Evolutionary conservation across 2,888 invertebrate species (phyloP).

Genomic region (Drosophila stalkeri): DNA sequence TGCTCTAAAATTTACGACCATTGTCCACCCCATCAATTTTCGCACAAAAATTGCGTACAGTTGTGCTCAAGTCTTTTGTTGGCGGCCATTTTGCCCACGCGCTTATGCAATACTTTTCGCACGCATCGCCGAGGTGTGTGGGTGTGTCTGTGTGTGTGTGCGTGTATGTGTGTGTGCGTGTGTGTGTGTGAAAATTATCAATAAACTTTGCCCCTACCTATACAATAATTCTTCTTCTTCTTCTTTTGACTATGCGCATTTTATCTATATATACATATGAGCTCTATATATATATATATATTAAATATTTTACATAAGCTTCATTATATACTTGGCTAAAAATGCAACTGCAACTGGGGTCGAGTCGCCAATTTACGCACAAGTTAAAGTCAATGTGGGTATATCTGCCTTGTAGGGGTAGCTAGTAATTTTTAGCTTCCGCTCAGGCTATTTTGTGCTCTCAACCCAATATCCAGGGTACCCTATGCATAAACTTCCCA

Average conservation of each 20-base stretch:
- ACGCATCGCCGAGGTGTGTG: slow-evolving; percentile 17
- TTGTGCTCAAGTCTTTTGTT: slow-evolving; percentile 38
- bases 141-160: slow-evolving; percentile 27
- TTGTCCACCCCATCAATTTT: slow-evolving; percentile 57
- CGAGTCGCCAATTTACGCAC: slow-evolving; percentile 71
- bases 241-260: slow-evolving; percentile 67
- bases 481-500: slow-evolving; percentile 10
- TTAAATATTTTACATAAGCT: slow-evolving; percentile 77
- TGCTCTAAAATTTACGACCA: slow-evolving; percentile 72
- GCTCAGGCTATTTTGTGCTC: slow-evolving; percentile 45
- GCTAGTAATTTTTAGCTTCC: slow-evolving; percentile 70
- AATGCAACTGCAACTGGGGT: slow-evolving; percentile 38
- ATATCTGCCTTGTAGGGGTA: slow-evolving; percentile 27
- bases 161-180: slow-evolving; percentile 24
- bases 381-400: slow-evolving; percentile 52
- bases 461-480: slow-evolving; percentile 6
- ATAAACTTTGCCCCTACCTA: slow-evolving; percentile 37
- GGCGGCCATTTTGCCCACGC: slow-evolving; percentile 39
- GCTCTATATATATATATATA: slow-evolving; percentile 61
- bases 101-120: slow-evolving; percentile 59
- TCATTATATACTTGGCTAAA: slow-evolving; percentile 71
- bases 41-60: slow-evolving; percentile 59
- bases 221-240: slow-evolving; percentile 33
- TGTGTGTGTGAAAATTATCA: slow-evolving; percentile 54
- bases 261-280: slow-evolving; percentile 54